Conservation (phyloP, 1,140 invertebrate species). For the Zophobas morio region DNA sequence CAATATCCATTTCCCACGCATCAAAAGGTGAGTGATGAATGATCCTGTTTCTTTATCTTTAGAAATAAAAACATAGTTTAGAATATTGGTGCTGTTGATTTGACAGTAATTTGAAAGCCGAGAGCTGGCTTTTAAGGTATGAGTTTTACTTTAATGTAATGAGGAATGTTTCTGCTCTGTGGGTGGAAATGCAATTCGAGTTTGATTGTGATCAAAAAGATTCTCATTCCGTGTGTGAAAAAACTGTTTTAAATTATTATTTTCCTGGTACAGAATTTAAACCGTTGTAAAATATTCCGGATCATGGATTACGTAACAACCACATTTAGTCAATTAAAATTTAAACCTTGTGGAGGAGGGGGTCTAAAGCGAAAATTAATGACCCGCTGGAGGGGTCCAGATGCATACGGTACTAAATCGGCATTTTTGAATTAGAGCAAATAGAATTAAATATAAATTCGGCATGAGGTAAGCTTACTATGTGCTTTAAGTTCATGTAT, state of each 20-base stretch:
- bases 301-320: too few species aligned
- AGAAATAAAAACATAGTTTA: constrained; percentile 14
- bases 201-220: constrained; percentile 13
- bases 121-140: constrained; percentile 27
- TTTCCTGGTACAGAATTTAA: background rate
- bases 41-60: background rate
- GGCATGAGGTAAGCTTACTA: background rate
- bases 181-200: background rate
- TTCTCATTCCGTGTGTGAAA: background rate
- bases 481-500: constrained; percentile 23
- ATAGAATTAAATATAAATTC: constrained; percentile 26
- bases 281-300: background rate
- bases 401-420: constrained; percentile 9
- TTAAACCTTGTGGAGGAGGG: background rate
- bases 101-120: constrained; percentile 39
- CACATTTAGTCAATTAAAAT: too few species aligned
- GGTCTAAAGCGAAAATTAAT: background rate
- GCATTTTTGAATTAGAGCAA: background rate
- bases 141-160: constrained; percentile 34
- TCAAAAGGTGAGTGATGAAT: constrained; percentile 15
- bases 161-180: constrained; percentile 6
- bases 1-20: background rate
- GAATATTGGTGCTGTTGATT: constrained; percentile 11
- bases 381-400: constrained; percentile 14
- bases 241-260: background rate